Conservation (phyloP, 2,888 invertebrate species). For the Eupsilia transversa region DNA sequence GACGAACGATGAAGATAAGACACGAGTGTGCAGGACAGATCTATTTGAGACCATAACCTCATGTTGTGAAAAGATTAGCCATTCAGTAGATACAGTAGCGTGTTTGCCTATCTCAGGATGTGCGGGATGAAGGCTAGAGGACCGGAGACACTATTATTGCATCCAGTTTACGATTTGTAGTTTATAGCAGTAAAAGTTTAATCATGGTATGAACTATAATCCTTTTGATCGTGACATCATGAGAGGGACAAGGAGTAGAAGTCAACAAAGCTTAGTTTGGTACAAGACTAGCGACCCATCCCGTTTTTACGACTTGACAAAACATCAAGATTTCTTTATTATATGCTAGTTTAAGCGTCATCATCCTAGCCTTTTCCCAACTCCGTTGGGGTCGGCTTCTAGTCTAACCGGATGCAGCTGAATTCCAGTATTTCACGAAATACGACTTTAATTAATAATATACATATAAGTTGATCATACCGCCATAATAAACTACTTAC, state of each 20-base stretch:
- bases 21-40: neutral
- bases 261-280: neutral
- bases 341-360: neutral
- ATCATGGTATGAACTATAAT: neutral
- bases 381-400: no score
- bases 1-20: neutral
- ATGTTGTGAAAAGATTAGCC: neutral
- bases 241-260: neutral
- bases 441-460: no score
- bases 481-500: no score
- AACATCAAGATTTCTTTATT: neutral
- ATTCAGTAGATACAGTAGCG: constrained; percentile 6
- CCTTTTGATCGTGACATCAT: neutral
- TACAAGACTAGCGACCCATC: no score
- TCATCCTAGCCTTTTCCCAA: no score
- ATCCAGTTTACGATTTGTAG: neutral
- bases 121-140: neutral
- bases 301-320: no score
- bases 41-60: neutral
- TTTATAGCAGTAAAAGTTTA: constrained; percentile 1
- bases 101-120: neutral
- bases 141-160: neutral
- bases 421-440: no score
- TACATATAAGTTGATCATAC: no score
- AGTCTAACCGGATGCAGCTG: no score